A percentile compares a stretch with the other conserved stretches of the same genome.
Evolutionary conservation across 2,113 vertebrate species (phyloP).

Genomic region (Chitala chitala): DNA sequence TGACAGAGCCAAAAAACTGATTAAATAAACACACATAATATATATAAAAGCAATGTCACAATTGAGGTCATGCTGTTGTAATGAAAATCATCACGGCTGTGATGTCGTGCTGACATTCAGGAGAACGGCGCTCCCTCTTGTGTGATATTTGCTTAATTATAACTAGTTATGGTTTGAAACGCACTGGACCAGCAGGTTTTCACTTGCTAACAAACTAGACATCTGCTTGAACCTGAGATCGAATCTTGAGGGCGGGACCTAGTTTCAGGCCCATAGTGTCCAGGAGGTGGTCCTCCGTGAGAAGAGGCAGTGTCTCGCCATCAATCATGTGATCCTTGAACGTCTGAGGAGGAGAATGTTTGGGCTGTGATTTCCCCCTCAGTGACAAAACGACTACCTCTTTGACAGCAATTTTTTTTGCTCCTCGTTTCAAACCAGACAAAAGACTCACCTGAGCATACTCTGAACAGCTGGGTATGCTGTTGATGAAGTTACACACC

Average conservation of each 20-base stretch:
- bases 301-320: conserved; percentile 85
- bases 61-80: no score
- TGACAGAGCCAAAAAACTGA: no score
- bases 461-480: conserved; percentile 81
- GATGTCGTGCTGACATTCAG: no score
- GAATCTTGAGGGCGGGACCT: conserved; percentile 88
- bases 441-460: conserved; percentile 77
- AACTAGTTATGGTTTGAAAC: no score
- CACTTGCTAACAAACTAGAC: no score
- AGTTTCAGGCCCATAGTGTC: conserved; percentile 89
- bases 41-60: no score
- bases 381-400: background rate
- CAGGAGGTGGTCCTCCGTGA: conserved; percentile 91
- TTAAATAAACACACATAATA: no score
- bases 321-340: conserved; percentile 96
- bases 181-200: no score
- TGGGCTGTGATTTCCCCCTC: background rate
- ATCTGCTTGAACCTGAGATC: conserved; percentile 76
- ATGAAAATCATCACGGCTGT: no score
- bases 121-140: no score
- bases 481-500: conserved; percentile 78
- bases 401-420: background rate
- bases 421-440: background rate
- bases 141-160: no score
- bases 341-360: conserved; percentile 47